Evolutionary conservation across 2,113 vertebrate genomes (phyloP), one percentile per base, ranked within the genome.

Genomic region (Pituophis catenifer): DNA sequence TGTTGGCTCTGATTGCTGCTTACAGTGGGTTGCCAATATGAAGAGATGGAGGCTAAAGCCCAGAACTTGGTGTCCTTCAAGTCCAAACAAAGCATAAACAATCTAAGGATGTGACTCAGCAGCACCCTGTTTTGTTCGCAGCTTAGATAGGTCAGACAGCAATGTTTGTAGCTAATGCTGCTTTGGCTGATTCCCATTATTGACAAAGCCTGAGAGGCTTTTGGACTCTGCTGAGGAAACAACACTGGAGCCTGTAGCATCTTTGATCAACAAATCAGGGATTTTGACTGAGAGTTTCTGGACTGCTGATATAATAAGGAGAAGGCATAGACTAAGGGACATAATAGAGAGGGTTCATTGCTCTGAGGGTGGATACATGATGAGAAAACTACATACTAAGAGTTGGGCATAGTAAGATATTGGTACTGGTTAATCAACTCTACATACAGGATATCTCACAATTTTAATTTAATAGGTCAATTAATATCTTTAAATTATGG

Each of bases 111-210:
- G 48, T 94, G 91, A 92, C 81, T 94, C 93, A 94, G 91, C 88
- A 88, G 81, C 13, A 87, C 91, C 93, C 91, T 94, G 93, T 90
- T 94, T 92, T 87, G 50, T 87, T 90, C 29, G 38, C 89, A 75
- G 53, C 54, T 55, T 86, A 44, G 89, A 88, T 58, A 29, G 57
- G 81, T 62, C 93, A 59, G 89, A 88, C 89, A 92, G 53, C 59
- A 81, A 23, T 38, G 89, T 92, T 88, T 90, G 88, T 86, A 87
- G 88, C 91, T 90, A 92, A 94, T 90, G 58, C 38, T 75, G 81
- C 88, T 90, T 59, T 92, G 91, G 91, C 91, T 44, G 21, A 65
- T 90, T 90, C 86, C 86, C 57, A 90, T 26, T 44, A 54, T 29
- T n/a, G 58, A 93, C 62, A 88, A 89, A 89, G 93, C 53, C 75